These are phyloP conservation scores for Acleris cristana DNA, from an alignment of 2,888 invertebrate species.

Conservation along the genomic window DNA sequence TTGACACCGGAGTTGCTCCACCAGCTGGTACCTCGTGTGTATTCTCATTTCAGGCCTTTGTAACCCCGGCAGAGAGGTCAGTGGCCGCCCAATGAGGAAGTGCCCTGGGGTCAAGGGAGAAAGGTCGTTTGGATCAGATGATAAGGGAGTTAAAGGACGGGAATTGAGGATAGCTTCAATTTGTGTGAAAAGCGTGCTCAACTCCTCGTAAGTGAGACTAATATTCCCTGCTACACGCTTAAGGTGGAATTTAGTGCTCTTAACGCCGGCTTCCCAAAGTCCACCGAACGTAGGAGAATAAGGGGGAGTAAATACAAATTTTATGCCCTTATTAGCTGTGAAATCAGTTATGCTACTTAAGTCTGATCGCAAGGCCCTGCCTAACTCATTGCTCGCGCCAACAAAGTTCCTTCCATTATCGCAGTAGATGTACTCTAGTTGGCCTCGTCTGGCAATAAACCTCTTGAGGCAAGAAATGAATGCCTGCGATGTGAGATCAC, in stretches of 20 bases:
- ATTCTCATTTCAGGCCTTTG: background rate
- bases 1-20: conserved; percentile 6
- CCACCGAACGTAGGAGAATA: conserved; percentile 31
- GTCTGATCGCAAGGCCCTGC: conserved; percentile 35
- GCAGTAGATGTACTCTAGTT: conserved; percentile 35
- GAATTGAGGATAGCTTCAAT: conserved; percentile 41
- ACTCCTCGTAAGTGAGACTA: no score
- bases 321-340: conserved; percentile 37
- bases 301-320: conserved; percentile 37
- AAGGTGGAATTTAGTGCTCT: no score
- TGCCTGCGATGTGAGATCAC: conserved; percentile 36
- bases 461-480: conserved; percentile 36
- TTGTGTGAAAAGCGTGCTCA: no score
- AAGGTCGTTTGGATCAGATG: conserved; percentile 38
- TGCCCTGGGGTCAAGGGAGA: conserved; percentile 29
- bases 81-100: conserved; percentile 31
- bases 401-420: conserved; percentile 43
- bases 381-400: conserved; percentile 8
- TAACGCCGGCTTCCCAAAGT: no score
- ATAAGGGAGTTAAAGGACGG: conserved; percentile 40
- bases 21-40: conserved; percentile 9
- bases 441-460: conserved; percentile 41
- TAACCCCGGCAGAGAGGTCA: conserved; percentile 34
- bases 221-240: no score
- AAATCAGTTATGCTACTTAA: conserved; percentile 28